A percentile compares a stretch with the other conserved stretches of the same genome.
Conservation (phyloP, 2,888 invertebrate genomes). For the Hydroisotoma schaefferi region DNA sequence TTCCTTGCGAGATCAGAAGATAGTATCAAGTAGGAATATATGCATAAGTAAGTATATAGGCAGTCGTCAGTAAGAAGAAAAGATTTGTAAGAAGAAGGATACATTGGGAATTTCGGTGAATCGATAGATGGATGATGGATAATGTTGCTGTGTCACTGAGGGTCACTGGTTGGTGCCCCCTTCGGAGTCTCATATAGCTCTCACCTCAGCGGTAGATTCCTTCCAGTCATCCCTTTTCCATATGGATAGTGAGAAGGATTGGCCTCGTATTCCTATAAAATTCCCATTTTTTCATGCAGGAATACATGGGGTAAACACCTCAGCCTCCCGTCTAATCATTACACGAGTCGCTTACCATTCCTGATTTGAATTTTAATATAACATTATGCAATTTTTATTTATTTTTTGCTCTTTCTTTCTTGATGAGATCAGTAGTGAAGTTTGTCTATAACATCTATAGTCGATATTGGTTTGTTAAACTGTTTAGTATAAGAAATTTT, state of each 20-base stretch:
- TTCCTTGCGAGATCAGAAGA: background rate
- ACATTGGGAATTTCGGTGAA: background rate
- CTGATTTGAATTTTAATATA: background rate
- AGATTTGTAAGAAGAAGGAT: too few relatives aligned
- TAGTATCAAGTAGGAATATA: too few relatives aligned
- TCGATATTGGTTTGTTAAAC: too few relatives aligned
- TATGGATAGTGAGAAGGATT: background rate
- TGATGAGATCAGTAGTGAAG: too few relatives aligned
- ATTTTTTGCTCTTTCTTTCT: background rate
- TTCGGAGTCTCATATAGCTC: conserved; percentile 39
- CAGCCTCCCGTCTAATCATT: background rate
- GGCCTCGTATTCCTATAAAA: background rate
- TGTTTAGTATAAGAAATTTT: too few relatives aligned
- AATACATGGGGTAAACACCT: conserved; percentile 4
- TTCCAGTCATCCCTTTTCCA: conserved; percentile 37
- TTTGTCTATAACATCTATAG: too few relatives aligned
- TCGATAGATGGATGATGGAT: conserved; percentile 10
- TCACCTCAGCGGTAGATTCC: conserved; percentile 40
- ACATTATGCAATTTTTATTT: background rate
- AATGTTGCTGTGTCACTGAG: conserved; percentile 40
- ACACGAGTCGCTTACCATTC: background rate
- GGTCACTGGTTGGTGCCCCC: conserved; percentile 35
- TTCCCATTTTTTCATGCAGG: background rate
- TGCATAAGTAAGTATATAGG: background rate
- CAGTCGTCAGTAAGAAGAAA: background rate